phyloP scores from a whole-genome alignment of 2,888 invertebrate genomes.

The Phengaris alcon region DNA sequence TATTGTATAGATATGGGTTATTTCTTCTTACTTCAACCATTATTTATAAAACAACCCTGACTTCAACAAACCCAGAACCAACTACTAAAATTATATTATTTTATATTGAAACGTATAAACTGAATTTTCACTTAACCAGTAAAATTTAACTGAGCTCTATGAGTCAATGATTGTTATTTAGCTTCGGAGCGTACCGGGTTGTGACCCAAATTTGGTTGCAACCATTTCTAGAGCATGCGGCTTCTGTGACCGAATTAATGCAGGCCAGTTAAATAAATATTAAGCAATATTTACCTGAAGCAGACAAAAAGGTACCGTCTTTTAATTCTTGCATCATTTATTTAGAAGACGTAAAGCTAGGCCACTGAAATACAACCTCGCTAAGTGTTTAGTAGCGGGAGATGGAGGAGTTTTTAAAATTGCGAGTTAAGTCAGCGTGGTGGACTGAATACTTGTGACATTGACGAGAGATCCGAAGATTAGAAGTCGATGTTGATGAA shows the following conservation, averaged over 20 bases:
- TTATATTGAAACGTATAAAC: not conserved
- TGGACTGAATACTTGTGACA: too few relatives aligned
- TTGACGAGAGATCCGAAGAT: too few relatives aligned
- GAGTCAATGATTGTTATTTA: slow-evolving; percentile 18
- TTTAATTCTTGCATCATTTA: not conserved
- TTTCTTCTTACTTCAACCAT: too few relatives aligned
- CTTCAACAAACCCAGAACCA: too few relatives aligned
- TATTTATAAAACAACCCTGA: too few relatives aligned
- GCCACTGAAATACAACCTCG: too few relatives aligned
- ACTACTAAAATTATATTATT: not conserved
- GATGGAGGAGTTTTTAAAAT: too few relatives aligned
- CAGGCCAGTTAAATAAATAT: slow-evolving; percentile 8
- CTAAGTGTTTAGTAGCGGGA: not conserved
- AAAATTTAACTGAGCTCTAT: slow-evolving; percentile 12
- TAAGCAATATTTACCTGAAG: not conserved
- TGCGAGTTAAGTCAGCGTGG: too few relatives aligned
- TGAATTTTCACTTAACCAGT: slow-evolving; percentile 9
- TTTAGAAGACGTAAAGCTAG: not conserved
- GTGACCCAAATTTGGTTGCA: slow-evolving; percentile 23
- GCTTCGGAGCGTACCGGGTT: slow-evolving; percentile 7
- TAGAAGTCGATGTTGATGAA: too few relatives aligned
- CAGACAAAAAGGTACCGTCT: not conserved
- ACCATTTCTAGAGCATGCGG: slow-evolving; percentile 20
- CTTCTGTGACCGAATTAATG: slow-evolving; percentile 17
- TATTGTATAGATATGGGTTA: too few relatives aligned